These are phyloP conservation scores for Apaloderma vittatum DNA, from an alignment of 2,113 vertebrate species.

Conservation along the genomic window DNA sequence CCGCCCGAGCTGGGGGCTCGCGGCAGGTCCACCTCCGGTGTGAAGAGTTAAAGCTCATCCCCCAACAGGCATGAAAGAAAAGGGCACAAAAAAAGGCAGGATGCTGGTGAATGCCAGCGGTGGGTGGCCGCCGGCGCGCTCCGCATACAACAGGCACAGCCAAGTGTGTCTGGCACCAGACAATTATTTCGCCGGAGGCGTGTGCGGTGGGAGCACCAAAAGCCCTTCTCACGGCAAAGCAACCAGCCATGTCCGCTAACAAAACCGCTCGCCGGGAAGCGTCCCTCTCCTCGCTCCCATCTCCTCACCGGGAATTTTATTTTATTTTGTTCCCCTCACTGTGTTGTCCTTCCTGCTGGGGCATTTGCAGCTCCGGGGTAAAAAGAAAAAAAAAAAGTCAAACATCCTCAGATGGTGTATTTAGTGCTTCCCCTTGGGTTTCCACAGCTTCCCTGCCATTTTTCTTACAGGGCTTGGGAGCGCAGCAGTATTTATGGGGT, in stretches of 20 bases:
- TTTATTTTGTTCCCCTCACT: not conserved
- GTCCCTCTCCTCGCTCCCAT: not conserved
- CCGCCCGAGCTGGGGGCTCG: not conserved
- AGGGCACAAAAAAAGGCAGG: conserved; percentile 56
- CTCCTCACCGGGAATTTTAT: rapidly evolving
- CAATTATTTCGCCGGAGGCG: conserved; percentile 3
- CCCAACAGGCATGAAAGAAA: not conserved
- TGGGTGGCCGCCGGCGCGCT: conserved; percentile 8
- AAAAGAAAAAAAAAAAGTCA: not conserved
- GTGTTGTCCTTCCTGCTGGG: not conserved
- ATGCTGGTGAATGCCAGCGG: conserved; percentile 49
- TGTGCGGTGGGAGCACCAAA: not conserved
- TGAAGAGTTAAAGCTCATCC: conserved; percentile 19
- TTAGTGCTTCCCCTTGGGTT: not conserved
- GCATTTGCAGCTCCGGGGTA: not conserved
- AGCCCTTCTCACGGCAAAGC: not conserved
- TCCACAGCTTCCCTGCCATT: not conserved
- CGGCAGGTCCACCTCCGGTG: not conserved
- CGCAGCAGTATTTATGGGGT: not conserved
- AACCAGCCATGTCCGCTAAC: not conserved
- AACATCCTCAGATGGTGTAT: not conserved
- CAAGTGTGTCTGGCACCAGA: conserved; percentile 58
- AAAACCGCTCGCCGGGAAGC: not conserved
- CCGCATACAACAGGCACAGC: conserved; percentile 58
- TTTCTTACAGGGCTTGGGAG: not conserved